Evolutionary conservation across 1,140 invertebrate species (phyloP).

Genomic region (Pentalonia nigronervosa): DNA sequence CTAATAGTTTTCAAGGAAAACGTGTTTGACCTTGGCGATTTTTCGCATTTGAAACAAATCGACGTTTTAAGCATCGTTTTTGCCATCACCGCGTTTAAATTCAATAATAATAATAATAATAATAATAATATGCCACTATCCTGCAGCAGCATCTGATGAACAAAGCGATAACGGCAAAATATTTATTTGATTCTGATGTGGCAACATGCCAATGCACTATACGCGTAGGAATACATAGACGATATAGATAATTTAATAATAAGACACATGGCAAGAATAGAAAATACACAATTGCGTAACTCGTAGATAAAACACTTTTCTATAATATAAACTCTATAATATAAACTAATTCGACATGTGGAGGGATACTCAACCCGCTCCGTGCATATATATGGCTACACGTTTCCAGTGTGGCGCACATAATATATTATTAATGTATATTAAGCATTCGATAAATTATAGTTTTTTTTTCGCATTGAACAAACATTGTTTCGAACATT

Average conservation of each 20-base stretch:
- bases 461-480: neutral
- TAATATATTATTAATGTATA: neutral
- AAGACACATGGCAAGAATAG: neutral
- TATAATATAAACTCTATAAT: neutral
- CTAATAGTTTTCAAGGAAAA: neutral
- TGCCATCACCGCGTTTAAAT: neutral
- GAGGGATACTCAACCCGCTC: neutral
- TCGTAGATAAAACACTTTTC: neutral
- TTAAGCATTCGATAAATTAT: neutral
- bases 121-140: neutral
- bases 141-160: neutral
- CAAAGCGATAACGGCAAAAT: neutral
- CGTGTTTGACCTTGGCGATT: neutral
- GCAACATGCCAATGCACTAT: neutral
- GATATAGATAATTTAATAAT: slow-evolving; percentile 15
- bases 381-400: neutral
- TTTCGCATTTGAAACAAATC: neutral
- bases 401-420: neutral
- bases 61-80: neutral
- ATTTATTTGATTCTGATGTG: neutral
- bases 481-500: neutral
- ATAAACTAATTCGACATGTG: neutral
- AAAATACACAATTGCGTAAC: neutral
- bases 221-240: neutral
- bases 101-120: neutral